These are phyloP conservation scores for Penaeus indicus DNA, from an alignment of 1,140 invertebrate species.

Conservation along the genomic window DNA sequence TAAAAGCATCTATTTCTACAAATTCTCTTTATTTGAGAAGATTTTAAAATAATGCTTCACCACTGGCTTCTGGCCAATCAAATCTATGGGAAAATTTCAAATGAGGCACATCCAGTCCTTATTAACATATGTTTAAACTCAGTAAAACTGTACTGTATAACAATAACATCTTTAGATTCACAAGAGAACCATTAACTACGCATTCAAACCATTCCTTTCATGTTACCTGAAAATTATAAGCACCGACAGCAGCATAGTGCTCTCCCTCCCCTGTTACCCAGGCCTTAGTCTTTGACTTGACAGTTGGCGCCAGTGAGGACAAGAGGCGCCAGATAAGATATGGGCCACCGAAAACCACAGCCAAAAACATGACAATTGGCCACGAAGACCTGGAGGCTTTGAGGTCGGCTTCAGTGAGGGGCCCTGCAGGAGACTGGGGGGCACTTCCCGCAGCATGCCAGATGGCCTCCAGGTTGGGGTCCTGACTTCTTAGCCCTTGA, in stretches of 20 bases:
- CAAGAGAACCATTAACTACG: too few species aligned
- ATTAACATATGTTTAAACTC: too few species aligned
- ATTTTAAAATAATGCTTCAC: too few species aligned
- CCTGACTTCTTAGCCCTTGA: slow-evolving; percentile 41
- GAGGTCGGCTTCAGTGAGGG: slow-evolving; percentile 36
- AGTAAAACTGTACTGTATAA: too few species aligned
- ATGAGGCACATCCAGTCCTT: too few species aligned
- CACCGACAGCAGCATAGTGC: slow-evolving; percentile 79
- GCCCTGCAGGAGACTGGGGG: neutral
- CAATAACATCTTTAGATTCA: too few species aligned
- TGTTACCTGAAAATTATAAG: slow-evolving; percentile 80
- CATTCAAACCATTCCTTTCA: too few species aligned
- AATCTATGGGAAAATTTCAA: too few species aligned
- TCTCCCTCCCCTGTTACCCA: slow-evolving; percentile 78
- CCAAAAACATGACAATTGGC: slow-evolving; percentile 83
- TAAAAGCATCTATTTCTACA: too few species aligned
- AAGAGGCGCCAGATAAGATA: slow-evolving; percentile 92
- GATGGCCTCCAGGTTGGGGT: slow-evolving; percentile 68
- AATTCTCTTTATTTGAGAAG: too few species aligned
- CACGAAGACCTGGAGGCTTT: slow-evolving; percentile 70
- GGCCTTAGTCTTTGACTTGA: slow-evolving; percentile 68
- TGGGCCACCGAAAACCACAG: slow-evolving; percentile 88
- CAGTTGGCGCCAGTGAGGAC: slow-evolving; percentile 67
- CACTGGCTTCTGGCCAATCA: too few species aligned
- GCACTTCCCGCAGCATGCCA: slow-evolving; percentile 68